Conservation (phyloP, 2,797 vertebrate genomes). For the Pogonophryne albipinna region DNA sequence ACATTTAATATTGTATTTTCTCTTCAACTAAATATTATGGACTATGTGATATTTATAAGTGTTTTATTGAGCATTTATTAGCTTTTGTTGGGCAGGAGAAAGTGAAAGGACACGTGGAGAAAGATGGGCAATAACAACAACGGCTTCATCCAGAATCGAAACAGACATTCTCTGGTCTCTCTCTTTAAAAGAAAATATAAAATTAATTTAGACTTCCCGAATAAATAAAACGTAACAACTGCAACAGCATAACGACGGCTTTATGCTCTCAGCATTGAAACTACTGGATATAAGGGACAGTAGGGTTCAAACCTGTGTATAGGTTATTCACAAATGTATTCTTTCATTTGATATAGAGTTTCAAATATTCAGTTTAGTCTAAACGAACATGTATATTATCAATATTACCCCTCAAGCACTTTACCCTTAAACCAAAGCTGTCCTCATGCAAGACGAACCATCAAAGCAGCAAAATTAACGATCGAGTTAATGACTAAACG, state of each 20-base stretch:
- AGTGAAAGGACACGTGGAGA: neutral
- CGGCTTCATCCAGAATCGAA: neutral
- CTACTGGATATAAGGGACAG: neutral
- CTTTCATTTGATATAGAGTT: slow-evolving; percentile 4
- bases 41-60: neutral
- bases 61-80: neutral
- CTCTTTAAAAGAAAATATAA: slow-evolving; percentile 10
- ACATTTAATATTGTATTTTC: neutral
- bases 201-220: slow-evolving; percentile 36
- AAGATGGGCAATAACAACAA: neutral
- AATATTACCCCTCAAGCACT: slow-evolving; percentile 19
- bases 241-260: slow-evolving; percentile 34
- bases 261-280: slow-evolving; percentile 21
- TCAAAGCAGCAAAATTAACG: slow-evolving; percentile 60
- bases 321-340: neutral
- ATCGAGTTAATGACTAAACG: slow-evolving; percentile 58
- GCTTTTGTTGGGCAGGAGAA: neutral
- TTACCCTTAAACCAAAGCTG: slow-evolving; percentile 35
- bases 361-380: slow-evolving; percentile 23
- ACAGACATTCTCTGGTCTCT: neutral
- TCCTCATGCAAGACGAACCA: slow-evolving; percentile 29
- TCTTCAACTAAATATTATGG: neutral
- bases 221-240: slow-evolving; percentile 48
- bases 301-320: neutral
- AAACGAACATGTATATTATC: neutral